Evolutionary conservation across 1,140 invertebrate genomes (phyloP).

Genomic region (Mamestra configurata): DNA sequence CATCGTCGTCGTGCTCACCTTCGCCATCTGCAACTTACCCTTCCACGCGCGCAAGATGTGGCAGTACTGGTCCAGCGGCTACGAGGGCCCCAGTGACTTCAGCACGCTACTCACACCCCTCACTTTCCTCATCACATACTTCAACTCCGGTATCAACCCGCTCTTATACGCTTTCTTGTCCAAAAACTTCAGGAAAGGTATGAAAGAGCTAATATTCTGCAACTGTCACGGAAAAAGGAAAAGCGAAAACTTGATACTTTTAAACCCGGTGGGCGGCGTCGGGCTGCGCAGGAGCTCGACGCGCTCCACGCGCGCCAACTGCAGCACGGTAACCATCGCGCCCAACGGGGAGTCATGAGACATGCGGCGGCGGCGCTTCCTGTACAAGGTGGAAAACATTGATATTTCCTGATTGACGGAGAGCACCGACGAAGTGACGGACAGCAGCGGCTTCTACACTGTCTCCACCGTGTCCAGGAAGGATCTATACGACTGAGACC

Average conservation of each 20-base stretch:
- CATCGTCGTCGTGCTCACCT: conserved; percentile 94
- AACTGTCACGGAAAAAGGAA: conserved; percentile 82
- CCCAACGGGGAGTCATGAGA: conserved; percentile 87
- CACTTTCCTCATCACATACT: conserved; percentile 95
- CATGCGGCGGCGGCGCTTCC: conserved; percentile 75
- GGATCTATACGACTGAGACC: conserved; percentile 79
- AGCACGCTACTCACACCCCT: conserved; percentile 93
- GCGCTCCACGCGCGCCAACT: conserved; percentile 85
- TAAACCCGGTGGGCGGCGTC: conserved; percentile 80
- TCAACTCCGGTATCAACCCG: conserved; percentile 95
- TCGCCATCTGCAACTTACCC: conserved; percentile 95
- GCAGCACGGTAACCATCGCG: conserved; percentile 86
- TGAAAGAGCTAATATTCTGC: conserved; percentile 91
- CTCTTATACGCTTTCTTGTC: conserved; percentile 95
- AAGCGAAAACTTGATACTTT: conserved; percentile 80
- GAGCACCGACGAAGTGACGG: conserved; percentile 83
- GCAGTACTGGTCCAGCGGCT: conserved; percentile 91
- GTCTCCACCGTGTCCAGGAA: conserved; percentile 75
- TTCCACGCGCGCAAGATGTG: conserved; percentile 95
- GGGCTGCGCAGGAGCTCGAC: conserved; percentile 84
- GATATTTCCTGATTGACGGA: conserved; percentile 86
- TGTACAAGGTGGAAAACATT: conserved; percentile 79
- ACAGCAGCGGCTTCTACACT: conserved; percentile 80
- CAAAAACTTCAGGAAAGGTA: conserved; percentile 92
- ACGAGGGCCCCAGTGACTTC: conserved; percentile 90